Conservation (phyloP, 2,797 vertebrate species). For the Muscicapa striata region DNA sequence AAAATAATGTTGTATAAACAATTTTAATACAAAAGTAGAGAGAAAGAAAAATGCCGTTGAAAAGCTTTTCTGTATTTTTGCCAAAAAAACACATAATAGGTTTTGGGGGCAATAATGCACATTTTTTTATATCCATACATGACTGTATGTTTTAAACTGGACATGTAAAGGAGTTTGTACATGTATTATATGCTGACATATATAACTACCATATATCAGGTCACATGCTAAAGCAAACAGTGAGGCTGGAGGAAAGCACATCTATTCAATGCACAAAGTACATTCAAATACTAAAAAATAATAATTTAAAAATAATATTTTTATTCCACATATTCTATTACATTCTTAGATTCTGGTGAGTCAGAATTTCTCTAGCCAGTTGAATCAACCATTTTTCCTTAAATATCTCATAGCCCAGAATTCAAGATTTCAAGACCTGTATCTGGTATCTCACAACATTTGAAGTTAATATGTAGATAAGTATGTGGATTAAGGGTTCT, state of each 20-base stretch:
- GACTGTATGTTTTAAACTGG: not conserved
- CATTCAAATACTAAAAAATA: not conserved
- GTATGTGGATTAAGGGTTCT: not conserved
- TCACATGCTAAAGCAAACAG: not conserved
- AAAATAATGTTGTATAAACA: not conserved
- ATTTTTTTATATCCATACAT: not conserved
- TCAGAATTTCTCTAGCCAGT: not conserved
- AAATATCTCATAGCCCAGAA: not conserved
- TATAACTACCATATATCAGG: not conserved
- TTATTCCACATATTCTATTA: not conserved
- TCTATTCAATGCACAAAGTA: not conserved
- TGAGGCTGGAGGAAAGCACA: not conserved
- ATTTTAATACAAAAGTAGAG: not conserved
- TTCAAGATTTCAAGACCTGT: not conserved
- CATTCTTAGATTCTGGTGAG: not conserved
- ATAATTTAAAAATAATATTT: not conserved
- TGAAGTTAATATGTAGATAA: not conserved
- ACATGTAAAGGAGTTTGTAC: not conserved
- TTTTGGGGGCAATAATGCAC: not conserved
- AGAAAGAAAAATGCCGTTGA: not conserved
- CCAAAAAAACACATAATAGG: not conserved
- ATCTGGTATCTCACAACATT: not conserved
- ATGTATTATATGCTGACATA: not conserved
- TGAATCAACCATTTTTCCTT: not conserved
- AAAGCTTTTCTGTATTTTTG: not conserved